phyloP scores from a whole-genome alignment of 1,140 invertebrate species.

The Drosophila teissieri region DNA sequence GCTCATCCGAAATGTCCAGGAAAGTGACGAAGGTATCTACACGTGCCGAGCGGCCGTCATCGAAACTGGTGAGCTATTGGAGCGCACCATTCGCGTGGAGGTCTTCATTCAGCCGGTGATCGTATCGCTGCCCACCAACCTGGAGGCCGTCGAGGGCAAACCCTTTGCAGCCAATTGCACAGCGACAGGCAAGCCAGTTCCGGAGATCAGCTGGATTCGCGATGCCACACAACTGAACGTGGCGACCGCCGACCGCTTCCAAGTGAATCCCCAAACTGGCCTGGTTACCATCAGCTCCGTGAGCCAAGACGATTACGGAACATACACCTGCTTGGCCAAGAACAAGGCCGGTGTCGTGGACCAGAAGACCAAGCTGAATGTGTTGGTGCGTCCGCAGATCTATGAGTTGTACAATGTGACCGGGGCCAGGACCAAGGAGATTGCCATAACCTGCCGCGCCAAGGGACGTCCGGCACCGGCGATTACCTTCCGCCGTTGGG shows the following conservation, averaged over 20 bases:
- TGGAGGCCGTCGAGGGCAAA: conserved; percentile 92
- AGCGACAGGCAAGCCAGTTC: conserved; percentile 92
- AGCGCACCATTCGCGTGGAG: conserved; percentile 91
- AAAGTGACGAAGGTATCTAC: conserved; percentile 93
- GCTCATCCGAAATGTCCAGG: conserved; percentile 90
- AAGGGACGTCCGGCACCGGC: conserved; percentile 91
- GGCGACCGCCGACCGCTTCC: conserved; percentile 89
- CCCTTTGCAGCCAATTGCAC: conserved; percentile 90
- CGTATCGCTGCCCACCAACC: conserved; percentile 85
- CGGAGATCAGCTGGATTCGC: conserved; percentile 92
- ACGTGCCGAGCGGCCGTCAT: conserved; percentile 93
- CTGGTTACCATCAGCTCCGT: conserved; percentile 91
- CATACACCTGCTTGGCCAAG: conserved; percentile 92
- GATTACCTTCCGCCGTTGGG: conserved; percentile 88
- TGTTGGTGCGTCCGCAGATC: conserved; percentile 92
- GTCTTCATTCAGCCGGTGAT: conserved; percentile 92
- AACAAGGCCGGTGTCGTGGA: conserved; percentile 91
- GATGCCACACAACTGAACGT: conserved; percentile 88
- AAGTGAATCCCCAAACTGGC: conserved; percentile 89
- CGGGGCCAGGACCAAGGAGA: conserved; percentile 87
- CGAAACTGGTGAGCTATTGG: conserved; percentile 90
- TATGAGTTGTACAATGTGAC: conserved; percentile 91
- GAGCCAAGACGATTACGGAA: conserved; percentile 90
- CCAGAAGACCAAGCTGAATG: conserved; percentile 86
- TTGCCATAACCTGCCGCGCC: conserved; percentile 90